These are phyloP conservation scores for Pandion haliaetus DNA, from an alignment of 2,113 vertebrate genomes.

Conservation along the genomic window DNA sequence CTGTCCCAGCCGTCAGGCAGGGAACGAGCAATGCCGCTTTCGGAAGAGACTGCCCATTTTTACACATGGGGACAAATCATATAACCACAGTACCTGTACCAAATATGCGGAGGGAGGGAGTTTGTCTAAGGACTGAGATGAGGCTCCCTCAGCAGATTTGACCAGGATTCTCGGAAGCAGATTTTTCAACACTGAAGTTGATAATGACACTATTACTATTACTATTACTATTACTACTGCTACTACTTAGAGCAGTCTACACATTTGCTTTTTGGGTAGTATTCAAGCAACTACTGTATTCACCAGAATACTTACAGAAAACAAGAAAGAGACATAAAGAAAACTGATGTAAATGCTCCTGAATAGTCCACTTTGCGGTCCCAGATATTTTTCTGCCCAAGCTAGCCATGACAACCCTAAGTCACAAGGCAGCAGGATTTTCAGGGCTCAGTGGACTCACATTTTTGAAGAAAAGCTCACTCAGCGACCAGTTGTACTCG, in stretches of 20 bases:
- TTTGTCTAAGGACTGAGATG: rapidly evolving
- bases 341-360: neutral
- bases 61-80: neutral
- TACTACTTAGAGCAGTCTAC: neutral
- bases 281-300: neutral
- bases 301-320: neutral
- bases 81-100: neutral
- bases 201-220: neutral
- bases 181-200: neutral
- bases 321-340: neutral
- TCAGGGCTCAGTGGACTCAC: neutral
- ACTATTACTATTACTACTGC: rapidly evolving
- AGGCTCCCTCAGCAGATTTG: neutral
- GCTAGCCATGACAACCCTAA: neutral
- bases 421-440: neutral
- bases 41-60: rapidly evolving
- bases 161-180: neutral
- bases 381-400: neutral
- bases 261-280: neutral
- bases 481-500: rapidly evolving
- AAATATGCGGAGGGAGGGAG: rapidly evolving
- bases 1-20: neutral
- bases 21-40: neutral
- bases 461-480: neutral
- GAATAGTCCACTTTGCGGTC: neutral